Base-by-base conservation (phyloP, 2,113 vertebrate species). In the Trachemys scripta region DNA sequence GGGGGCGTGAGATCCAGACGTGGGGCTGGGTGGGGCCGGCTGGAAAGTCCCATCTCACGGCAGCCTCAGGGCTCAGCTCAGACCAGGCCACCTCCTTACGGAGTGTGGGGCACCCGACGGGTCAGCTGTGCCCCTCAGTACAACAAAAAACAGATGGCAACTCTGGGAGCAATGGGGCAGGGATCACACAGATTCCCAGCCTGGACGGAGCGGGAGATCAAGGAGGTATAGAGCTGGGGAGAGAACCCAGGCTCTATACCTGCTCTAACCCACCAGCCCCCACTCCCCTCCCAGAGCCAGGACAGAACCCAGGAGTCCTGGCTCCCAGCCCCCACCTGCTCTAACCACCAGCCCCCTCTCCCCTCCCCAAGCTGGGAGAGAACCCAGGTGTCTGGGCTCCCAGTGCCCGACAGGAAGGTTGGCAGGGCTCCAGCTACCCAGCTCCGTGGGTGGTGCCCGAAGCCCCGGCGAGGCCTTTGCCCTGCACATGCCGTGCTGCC, bases 81-180 rank as follows among this genome's bases (percentile, higher is more conserved):
- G 62, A n/a, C 3, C 8, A 19, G 27, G 62, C 2, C 4, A 8
- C 35, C 0, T 17, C 62, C 62, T n/a, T 17, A n/a, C 4, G 2
- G 14, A 10, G 16, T 8, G 35, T 35, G 62, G 16, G 35, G 35
- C 14, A 65, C 62, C 62, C 31, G 17, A 69, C 59, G n/a, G 3
- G 4, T 35, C 8, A 16, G 8, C 14, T n/a, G 7, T 19, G 35
- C 35, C 31, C 62, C 59, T n/a, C 35, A 19, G n/a, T n/a, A 19
- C 17, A 69, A 8, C 62, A 69, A n/a, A 69, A 8, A 8, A 16
- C 35, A 9, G 16, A 69, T 19, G 17, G 35, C 16, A n/a, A 9
- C 14, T 69, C 31, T 9, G 62, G 35, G 31, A 65, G 3, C 31
- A 65, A 35, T n/a, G 62, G 35, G 62, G 7, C 35, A n/a, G 62